These are phyloP conservation scores for Callaeas wilsoni DNA, from an alignment of 2,113 vertebrate genomes.

Conservation along the genomic window DNA sequence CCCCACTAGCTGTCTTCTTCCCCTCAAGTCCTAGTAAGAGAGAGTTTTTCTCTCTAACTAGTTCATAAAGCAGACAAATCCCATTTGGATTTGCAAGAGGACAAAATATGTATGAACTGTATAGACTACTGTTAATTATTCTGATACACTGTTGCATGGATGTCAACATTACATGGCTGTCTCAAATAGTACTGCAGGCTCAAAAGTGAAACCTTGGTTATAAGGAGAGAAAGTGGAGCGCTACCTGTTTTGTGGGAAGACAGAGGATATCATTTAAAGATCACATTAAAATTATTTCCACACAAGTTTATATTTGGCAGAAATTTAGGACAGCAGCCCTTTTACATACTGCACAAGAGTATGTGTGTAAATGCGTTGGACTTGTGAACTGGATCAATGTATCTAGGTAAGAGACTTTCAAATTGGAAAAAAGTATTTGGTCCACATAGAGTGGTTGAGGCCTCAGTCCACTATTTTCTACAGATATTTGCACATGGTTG, in stretches of 20 bases:
- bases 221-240: neutral
- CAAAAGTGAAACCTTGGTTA: neutral
- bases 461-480: neutral
- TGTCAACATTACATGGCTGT: neutral
- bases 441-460: neutral
- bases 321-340: neutral
- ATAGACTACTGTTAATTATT: neutral
- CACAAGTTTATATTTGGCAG: neutral
- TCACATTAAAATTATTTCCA: neutral
- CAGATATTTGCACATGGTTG: neutral
- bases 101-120: neutral
- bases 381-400: neutral
- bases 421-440: neutral
- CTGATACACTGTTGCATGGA: neutral
- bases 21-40: neutral
- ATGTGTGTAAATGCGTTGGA: neutral
- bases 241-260: neutral
- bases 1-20: neutral
- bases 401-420: neutral
- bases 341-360: neutral
- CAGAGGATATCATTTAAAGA: neutral
- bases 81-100: neutral
- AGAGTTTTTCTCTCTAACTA: neutral
- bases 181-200: neutral
- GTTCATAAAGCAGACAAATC: neutral